Conservation (phyloP, 2,888 invertebrate genomes). For the Heteromyza rotundicornis region DNA sequence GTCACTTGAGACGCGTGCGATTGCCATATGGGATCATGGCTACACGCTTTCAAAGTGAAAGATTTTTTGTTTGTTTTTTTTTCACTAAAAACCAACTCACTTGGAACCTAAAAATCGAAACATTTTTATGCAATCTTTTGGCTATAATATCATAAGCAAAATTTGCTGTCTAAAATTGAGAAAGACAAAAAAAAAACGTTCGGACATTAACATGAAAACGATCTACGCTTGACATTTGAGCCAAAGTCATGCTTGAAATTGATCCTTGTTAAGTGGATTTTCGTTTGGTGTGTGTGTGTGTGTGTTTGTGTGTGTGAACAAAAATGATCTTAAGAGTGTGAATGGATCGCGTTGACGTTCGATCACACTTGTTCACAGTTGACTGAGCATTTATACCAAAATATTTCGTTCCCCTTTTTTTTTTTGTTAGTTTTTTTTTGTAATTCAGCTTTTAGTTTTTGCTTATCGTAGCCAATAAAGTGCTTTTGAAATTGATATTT, state of each 20-base stretch:
- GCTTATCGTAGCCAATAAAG: too few species aligned
- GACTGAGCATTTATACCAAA: constrained; percentile 28
- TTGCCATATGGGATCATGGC: constrained; percentile 45
- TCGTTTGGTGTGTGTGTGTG: not conserved
- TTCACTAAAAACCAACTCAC: not conserved
- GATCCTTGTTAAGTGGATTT: not conserved
- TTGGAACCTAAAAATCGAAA: not conserved
- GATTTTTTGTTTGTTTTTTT: not conserved
- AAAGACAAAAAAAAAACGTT: not conserved
- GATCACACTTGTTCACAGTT: constrained; percentile 39
- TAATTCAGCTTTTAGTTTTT: too few species aligned
- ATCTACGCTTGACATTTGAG: not conserved
- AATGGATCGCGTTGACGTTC: constrained; percentile 42
- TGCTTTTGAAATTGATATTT: not conserved
- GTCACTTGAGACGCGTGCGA: constrained; percentile 61
- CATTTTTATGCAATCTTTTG: not conserved
- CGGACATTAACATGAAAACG: not conserved
- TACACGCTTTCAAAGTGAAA: not conserved
- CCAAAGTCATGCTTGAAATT: not conserved
- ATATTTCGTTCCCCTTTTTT: too few species aligned
- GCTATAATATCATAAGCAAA: not conserved
- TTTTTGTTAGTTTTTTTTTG: too few species aligned
- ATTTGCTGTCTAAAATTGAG: not conserved
- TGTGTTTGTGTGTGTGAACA: not conserved
- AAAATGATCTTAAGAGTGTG: too few species aligned